These are phyloP conservation scores for Dipodomys spectabilis DNA, from an alignment of 2,113 vertebrate genomes.

Conservation along the genomic window DNA sequence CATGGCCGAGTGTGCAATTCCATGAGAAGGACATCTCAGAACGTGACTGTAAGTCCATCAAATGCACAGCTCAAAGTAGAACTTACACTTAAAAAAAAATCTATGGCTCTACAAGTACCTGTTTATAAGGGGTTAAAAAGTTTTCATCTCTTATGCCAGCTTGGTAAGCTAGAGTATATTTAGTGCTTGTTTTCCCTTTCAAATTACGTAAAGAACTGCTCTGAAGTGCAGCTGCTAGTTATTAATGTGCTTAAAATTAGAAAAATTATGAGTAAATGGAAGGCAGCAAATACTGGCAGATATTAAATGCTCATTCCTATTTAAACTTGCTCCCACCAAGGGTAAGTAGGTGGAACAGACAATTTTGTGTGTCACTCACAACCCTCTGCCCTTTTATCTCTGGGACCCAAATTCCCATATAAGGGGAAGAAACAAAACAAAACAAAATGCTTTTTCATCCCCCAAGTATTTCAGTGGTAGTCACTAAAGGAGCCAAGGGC, in stretches of 20 bases:
- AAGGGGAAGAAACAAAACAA: not conserved
- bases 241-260: constrained; percentile 70
- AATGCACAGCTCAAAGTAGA: not conserved
- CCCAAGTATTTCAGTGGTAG: not conserved
- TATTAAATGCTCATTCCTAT: constrained; percentile 67
- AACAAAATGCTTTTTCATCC: not conserved
- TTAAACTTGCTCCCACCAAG: constrained; percentile 63
- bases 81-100: not conserved
- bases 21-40: rapidly evolving
- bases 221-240: constrained; percentile 71
- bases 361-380: constrained; percentile 61
- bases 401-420: not conserved
- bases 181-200: constrained; percentile 65
- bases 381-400: constrained; percentile 41
- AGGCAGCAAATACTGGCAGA: constrained; percentile 69
- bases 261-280: constrained; percentile 69
- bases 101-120: constrained; percentile 2
- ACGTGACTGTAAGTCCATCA: rapidly evolving
- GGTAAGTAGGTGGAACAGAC: constrained; percentile 2
- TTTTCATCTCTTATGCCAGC: constrained; percentile 19
- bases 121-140: constrained; percentile 46
- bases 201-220: constrained; percentile 55
- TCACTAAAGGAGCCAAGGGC: not conserved
- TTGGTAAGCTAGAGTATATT: constrained; percentile 38
- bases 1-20: rapidly evolving